Base-by-base conservation (phyloP, 2,888 invertebrate genomes). In the Ctenicera cuprea region DNA sequence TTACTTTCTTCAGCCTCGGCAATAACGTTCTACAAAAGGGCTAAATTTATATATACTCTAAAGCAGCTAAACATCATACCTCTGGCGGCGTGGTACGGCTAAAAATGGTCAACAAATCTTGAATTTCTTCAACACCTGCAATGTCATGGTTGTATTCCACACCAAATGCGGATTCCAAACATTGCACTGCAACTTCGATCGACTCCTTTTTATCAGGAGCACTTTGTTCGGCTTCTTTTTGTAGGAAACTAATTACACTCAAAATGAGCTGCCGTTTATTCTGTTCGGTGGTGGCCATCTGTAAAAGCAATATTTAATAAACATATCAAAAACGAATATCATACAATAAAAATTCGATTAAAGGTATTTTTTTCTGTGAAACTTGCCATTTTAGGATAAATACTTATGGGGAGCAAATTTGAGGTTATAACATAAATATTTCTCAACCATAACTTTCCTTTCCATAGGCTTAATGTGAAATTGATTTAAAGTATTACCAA, bases 111-210 rank as follows among this genome's bases (percentile, higher is more conserved):
- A 75, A 64, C 7, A 80, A 41, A 45, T 79, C 73, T 5, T 64
- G 74, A 20, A 57, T 48, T 14, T 52, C 69, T 20, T 69, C 65
- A 12, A 18, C 12, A 14, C 54, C 26, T 1, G 18, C 16, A n/a
- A 16, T 54, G 4, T 68, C 69, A 14, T 48, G 33, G 33, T 41
- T 26, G 8, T 48, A 38, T 26, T 88, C 89, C 0, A 97, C 88
- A 79, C 93, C 93, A 86, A 95, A 98, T 7, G 97, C 95, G 59
- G 95, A 94, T 87, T 98, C 97, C 79, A 98, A 89, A 87, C 98
- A 98, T 88, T 98, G 98, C 78, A 95, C 92, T 43, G 97, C 97
- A 71, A 99, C 98, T 89, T 97, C 97, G 63, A 97, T 89, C 85
- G 95, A 95, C 86, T 96, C 96, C 74, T 86, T 86, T 68, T 82